Conservation (phyloP, 2,888 invertebrate genomes). For the Fragum whitleyi region DNA sequence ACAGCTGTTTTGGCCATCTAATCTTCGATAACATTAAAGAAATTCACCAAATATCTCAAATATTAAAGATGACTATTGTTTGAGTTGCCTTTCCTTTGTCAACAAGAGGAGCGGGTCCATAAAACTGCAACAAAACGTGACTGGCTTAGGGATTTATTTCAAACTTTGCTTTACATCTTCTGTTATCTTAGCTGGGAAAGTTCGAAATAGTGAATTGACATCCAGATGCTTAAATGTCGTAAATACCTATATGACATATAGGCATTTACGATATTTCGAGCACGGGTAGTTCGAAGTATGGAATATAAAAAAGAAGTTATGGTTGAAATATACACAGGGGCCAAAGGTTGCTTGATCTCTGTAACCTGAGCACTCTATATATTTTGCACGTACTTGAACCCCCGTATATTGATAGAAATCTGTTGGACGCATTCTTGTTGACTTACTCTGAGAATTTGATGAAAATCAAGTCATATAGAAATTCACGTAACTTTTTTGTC, state of each 20-base stretch:
- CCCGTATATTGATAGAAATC: conserved; percentile 1
- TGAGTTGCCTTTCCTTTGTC: background rate
- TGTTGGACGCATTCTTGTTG: background rate
- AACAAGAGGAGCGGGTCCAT: background rate
- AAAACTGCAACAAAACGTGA: conserved; percentile 10
- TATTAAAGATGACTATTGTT: background rate
- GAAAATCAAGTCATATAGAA: background rate
- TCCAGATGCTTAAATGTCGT: no score
- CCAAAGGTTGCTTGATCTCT: conserved; percentile 41
- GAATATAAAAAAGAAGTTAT: conserved; percentile 19
- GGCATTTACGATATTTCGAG: no score
- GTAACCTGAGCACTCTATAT: conserved; percentile 25
- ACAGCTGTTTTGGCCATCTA: no score
- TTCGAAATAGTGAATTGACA: no score
- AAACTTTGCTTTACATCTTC: conserved; percentile 9
- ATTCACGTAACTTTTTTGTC: no score
- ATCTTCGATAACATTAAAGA: no score
- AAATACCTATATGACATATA: no score
- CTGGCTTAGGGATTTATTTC: conserved; percentile 3
- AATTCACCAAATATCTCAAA: no score
- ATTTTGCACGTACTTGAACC: conserved; percentile 18
- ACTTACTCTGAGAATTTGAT: background rate
- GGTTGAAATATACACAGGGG: conserved; percentile 49
- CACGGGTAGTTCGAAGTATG: no score
- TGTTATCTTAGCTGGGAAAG: conserved; percentile 33